Conservation (phyloP, 2,113 vertebrate genomes). For the Labeo rohita region DNA sequence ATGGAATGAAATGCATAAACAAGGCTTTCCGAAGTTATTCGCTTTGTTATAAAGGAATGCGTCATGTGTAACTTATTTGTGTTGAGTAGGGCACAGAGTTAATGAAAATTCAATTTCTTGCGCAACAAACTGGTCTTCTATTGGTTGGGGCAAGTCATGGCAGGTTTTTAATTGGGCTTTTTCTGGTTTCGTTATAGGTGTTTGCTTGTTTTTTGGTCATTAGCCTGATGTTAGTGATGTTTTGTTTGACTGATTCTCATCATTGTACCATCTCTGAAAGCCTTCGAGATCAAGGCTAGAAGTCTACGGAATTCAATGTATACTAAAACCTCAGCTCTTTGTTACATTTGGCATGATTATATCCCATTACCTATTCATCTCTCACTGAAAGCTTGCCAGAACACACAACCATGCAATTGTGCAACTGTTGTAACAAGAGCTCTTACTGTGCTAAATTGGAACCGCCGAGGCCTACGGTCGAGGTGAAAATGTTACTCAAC, state of each 20-base stretch:
- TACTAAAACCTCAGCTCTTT: conserved; percentile 30
- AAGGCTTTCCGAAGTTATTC: background rate
- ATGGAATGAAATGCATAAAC: background rate
- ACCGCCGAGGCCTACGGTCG: background rate
- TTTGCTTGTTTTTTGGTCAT: conserved; percentile 4
- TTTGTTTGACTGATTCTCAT: conserved; percentile 20
- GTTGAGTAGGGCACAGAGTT: conserved; percentile 8
- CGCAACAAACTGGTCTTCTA: conserved; percentile 27
- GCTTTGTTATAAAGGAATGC: conserved; percentile 22
- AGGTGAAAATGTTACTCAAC: conserved; percentile 3
- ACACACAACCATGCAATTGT: conserved; percentile 9
- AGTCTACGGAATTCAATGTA: conserved; percentile 2
- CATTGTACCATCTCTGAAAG: background rate
- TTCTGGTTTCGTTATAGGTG: background rate
- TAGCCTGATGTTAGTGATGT: background rate
- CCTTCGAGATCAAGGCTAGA: background rate
- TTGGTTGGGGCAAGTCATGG: background rate
- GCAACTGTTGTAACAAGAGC: conserved; percentile 25
- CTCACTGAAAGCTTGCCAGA: conserved; percentile 32
- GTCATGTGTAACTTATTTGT: conserved; percentile 22
- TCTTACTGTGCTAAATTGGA: conserved; percentile 31
- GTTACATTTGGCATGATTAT: conserved; percentile 30
- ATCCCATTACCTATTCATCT: conserved; percentile 42
- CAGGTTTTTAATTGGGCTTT: conserved; percentile 15
- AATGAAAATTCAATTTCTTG: conserved; percentile 38